Conservation (phyloP, 2,888 invertebrate species). For the Tipula unca region DNA sequence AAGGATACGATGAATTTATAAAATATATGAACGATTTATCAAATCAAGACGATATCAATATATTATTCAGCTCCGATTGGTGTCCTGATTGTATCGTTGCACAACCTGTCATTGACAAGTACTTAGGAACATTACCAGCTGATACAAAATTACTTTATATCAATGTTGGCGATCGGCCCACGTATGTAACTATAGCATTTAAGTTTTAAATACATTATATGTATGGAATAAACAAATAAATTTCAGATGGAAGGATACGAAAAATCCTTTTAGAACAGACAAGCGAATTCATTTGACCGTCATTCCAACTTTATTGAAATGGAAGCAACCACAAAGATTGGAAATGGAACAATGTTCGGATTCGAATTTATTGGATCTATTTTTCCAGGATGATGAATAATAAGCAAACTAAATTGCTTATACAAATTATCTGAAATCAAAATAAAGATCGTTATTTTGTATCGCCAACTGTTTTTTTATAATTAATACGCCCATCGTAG, state of each 20-base stretch:
- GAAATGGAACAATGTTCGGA: conserved; percentile 2
- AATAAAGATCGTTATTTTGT: neutral
- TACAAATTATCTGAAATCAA: neutral
- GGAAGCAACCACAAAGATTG: neutral
- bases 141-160: neutral
- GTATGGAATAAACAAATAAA: neutral
- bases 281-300: neutral
- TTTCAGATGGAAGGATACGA: neutral
- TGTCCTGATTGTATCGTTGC: neutral
- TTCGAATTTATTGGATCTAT: neutral
- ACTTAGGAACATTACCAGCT: neutral
- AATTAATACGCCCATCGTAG: no score
- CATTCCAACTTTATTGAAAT: neutral
- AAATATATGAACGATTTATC: neutral
- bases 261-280: conserved; percentile 15
- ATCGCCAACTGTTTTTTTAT: no score
- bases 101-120: neutral
- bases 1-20: conserved; percentile 4
- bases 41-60: neutral
- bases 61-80: neutral
- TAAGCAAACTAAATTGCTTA: neutral
- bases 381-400: neutral
- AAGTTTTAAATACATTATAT: no score
- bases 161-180: neutral
- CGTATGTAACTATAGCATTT: neutral